phyloP scores from a whole-genome alignment of 2,113 vertebrate species.

The Plestiodon gilberti region DNA sequence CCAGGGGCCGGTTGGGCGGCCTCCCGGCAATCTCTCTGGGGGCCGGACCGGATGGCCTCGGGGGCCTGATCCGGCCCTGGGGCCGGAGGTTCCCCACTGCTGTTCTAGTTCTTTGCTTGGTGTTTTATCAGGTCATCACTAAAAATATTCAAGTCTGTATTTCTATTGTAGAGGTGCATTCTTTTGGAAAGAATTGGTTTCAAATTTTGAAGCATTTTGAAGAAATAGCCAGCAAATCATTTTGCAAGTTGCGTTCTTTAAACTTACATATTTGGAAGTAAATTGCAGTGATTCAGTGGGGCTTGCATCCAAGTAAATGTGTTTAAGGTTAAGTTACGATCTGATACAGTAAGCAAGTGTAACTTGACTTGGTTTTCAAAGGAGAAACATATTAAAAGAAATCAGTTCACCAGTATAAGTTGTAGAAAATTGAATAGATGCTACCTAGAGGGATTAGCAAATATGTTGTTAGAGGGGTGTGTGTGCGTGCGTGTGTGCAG shows the following conservation, averaged over 20 bases:
- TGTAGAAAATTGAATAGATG: neutral
- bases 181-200: neutral
- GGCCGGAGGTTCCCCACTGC: no score
- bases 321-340: neutral
- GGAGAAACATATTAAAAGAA: neutral
- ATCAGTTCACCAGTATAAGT: no score
- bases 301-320: neutral
- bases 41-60: no score
- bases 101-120: neutral
- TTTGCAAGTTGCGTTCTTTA: neutral
- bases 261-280: neutral
- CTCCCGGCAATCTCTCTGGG: no score
- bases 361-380: neutral
- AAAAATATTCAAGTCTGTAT: neutral
- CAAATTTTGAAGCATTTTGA: neutral
- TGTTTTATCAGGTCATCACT: neutral
- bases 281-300: neutral
- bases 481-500: neutral
- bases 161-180: neutral
- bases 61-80: no score
- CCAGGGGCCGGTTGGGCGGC: no score
- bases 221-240: neutral
- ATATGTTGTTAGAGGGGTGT: neutral
- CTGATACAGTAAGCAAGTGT: neutral
- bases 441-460: accelerated